Evolutionary conservation across 2,888 invertebrate genomes (phyloP), one percentile per base, ranked within the genome.

Genomic region (Cataglyphis albicans): DNA sequence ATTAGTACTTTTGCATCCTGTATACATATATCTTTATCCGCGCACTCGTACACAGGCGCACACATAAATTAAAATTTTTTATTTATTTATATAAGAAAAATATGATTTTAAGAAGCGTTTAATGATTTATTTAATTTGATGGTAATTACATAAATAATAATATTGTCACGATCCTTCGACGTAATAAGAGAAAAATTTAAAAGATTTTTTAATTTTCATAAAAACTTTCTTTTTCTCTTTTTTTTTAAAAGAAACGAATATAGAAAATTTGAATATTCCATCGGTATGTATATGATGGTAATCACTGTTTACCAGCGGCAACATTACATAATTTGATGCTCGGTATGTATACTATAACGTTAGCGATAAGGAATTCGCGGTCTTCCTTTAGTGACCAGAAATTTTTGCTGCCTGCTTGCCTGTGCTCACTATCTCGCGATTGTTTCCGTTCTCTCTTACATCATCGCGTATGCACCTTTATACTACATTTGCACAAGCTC

Each of bases 371-470:
- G 82, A 74, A 57, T 29, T 29, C 35, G 64, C 83, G 2, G 2
- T 48, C 81, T 65, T 80, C 76, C 86, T 82, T 29, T 32, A 65
- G 63, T 75, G 76, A 63, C 52, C 76, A 74, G 52, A 82, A 76
- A 84, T 90, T 84, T 86, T 84, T 78, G n/a, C 32, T 70, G 61
- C 67, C 48, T 68, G 48, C n/a, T 32, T 32, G 63, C n/a, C 18
- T 44, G 12, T 41, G 55, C 59, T 44, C 78, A 80, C 82, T 90
- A 89, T 90, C 90, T 90, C 84, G 76, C 84, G 82, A 67, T 87
- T 70, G 80, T 81, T 89, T 90, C 91, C 91, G 90, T 83, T 91
- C 72, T 86, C 74, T 73, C 84, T 90, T 90, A 90, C 90, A 80
- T 90, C 70, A 80, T n/a, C 9, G n/a, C 15, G 63, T 25, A 63